A percentile compares a stretch with the other conserved stretches of the same genome.
These are phyloP conservation scores for Drosophila navojoa DNA, from an alignment of 1,140 invertebrate genomes.

Conservation along the genomic window DNA sequence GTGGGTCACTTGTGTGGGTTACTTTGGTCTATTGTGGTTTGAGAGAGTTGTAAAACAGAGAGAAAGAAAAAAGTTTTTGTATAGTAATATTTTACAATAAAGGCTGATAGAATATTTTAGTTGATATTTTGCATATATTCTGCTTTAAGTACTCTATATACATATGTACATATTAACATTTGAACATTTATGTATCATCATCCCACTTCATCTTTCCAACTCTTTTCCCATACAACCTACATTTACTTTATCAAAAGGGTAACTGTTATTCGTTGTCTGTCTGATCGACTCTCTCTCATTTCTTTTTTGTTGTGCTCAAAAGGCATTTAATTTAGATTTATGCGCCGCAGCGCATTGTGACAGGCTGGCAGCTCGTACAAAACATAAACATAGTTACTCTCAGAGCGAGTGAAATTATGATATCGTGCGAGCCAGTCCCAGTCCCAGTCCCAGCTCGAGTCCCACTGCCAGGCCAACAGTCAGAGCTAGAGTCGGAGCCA, in stretches of 20 bases:
- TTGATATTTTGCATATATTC: too few relatives aligned
- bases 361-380: constrained; percentile 48
- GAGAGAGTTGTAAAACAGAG: too few relatives aligned
- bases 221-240: neutral
- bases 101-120: too few relatives aligned
- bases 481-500: constrained; percentile 7
- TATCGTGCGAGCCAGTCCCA: constrained; percentile 48
- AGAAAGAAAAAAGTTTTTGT: too few relatives aligned
- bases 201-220: too few relatives aligned
- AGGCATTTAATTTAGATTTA: constrained; percentile 82
- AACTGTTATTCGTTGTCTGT: neutral
- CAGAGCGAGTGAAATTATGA: constrained; percentile 64
- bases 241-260: neutral
- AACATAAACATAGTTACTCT: constrained; percentile 63
- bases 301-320: constrained; percentile 49
- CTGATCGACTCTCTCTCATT: neutral
- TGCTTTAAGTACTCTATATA: too few relatives aligned
- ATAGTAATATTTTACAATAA: too few relatives aligned
- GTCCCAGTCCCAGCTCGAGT: neutral
- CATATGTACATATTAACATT: too few relatives aligned
- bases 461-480: constrained; percentile 10
- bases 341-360: constrained; percentile 70
- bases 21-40: too few relatives aligned
- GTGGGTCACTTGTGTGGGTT: too few relatives aligned
- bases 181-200: too few relatives aligned